Evolutionary conservation across 2,888 invertebrate species (phyloP).

Genomic region (Cephus sareptanus): DNA sequence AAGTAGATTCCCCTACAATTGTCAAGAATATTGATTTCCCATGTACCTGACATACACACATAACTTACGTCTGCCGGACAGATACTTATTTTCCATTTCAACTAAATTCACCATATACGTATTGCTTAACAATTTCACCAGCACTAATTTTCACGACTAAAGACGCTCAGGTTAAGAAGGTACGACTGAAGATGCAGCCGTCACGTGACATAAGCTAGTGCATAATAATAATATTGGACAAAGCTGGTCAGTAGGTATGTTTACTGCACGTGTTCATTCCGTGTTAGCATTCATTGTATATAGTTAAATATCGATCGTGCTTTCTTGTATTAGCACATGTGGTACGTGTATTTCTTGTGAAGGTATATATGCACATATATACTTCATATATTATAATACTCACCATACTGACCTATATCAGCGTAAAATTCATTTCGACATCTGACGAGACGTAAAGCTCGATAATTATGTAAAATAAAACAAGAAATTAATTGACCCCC

Average conservation of each 20-base stretch:
- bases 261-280: background rate
- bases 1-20: too few relatives aligned
- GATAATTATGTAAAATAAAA: conserved; percentile 45
- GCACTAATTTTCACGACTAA: too few relatives aligned
- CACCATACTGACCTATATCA: background rate
- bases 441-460: conserved; percentile 26
- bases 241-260: background rate
- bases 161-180: too few relatives aligned
- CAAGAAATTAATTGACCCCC: conserved; percentile 28
- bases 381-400: background rate
- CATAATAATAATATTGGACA: background rate
- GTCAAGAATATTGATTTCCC: too few relatives aligned
- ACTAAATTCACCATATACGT: accelerated
- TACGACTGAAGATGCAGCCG: too few relatives aligned
- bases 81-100: too few relatives aligned
- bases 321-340: background rate
- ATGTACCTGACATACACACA: too few relatives aligned
- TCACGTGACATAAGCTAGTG: too few relatives aligned
- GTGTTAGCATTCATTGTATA: background rate
- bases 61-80: too few relatives aligned
- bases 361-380: background rate
- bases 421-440: background rate
- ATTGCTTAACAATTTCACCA: too few relatives aligned
- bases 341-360: background rate
- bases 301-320: background rate